phyloP scores from a whole-genome alignment of 2,113 vertebrate species.

The Litocranius walleri region DNA sequence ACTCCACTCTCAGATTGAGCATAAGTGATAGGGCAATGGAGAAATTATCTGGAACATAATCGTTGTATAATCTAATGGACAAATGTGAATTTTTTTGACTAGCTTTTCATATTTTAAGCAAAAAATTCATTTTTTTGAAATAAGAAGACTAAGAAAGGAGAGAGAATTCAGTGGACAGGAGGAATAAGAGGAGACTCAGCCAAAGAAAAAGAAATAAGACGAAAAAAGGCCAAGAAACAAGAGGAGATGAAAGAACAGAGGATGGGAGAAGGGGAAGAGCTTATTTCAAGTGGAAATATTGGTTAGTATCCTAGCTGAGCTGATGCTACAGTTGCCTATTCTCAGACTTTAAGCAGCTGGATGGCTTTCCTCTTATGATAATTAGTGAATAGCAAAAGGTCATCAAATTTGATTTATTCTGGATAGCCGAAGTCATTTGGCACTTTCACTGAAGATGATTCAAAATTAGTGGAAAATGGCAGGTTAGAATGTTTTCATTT shows the following conservation, averaged over 20 bases:
- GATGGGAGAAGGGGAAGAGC: background rate
- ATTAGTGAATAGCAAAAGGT: background rate
- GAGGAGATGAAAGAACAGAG: background rate
- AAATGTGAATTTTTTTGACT: background rate
- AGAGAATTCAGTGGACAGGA: background rate
- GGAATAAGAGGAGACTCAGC: background rate
- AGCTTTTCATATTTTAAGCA: background rate
- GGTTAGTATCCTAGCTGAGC: too few species aligned
- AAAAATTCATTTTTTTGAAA: background rate
- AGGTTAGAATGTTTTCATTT: background rate
- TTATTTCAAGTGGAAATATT: background rate
- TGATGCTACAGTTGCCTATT: background rate
- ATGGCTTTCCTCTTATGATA: background rate
- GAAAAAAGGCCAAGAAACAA: background rate
- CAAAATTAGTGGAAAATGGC: background rate
- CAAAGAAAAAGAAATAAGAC: background rate
- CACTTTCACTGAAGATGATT: background rate
- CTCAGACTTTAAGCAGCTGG: background rate
- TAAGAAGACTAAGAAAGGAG: background rate
- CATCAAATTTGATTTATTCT: background rate
- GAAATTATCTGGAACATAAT: background rate
- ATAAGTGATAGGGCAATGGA: background rate
- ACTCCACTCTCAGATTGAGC: background rate
- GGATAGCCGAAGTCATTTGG: background rate
- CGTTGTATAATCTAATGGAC: background rate